Percentiles rank a stretch among this genome's conserved stretches.
Evolutionary conservation across 2,888 invertebrate species (phyloP).

Genomic region (Penaeus monodon): DNA sequence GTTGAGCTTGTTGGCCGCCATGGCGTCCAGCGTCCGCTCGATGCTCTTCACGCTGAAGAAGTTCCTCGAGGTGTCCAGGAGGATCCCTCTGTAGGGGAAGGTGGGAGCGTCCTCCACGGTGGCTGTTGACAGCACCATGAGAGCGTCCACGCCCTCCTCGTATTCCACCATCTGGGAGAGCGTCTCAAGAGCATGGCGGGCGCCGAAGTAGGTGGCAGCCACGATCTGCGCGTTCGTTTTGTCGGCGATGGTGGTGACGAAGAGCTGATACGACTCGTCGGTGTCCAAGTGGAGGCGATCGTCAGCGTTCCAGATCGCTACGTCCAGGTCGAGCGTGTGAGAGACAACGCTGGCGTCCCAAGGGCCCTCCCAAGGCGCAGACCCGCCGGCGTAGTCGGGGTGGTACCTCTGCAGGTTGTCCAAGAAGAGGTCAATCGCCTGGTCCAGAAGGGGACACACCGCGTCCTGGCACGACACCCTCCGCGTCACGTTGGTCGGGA

Average conservation of each 20-base stretch:
- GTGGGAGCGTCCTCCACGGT: slow-evolving; percentile 82
- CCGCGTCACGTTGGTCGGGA: slow-evolving; percentile 27
- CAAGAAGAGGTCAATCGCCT: slow-evolving; percentile 30
- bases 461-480: not conserved
- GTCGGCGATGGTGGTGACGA: slow-evolving; percentile 21
- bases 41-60: slow-evolving; percentile 78
- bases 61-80: slow-evolving; percentile 92
- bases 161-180: slow-evolving; percentile 77
- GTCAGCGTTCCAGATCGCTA: not conserved
- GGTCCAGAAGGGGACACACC: slow-evolving; percentile 20
- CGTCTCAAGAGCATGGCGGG: slow-evolving; percentile 83
- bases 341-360: slow-evolving; percentile 1
- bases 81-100: slow-evolving; percentile 88
- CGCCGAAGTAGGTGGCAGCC: slow-evolving; percentile 78
- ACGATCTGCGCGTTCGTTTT: slow-evolving; percentile 66
- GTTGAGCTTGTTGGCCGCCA: slow-evolving; percentile 91
- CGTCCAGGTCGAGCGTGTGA: not conserved
- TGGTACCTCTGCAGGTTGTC: slow-evolving; percentile 23
- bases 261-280: slow-evolving; percentile 78
- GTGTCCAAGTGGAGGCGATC: slow-evolving; percentile 70
- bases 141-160: slow-evolving; percentile 69
- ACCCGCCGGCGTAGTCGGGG: slow-evolving; percentile 23
- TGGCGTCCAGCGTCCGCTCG: slow-evolving; percentile 80
- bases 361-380: not conserved
- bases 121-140: slow-evolving; percentile 66